These are phyloP conservation scores for Heliconius congener DNA, from an alignment of 1,140 invertebrate genomes.

Conservation along the genomic window DNA sequence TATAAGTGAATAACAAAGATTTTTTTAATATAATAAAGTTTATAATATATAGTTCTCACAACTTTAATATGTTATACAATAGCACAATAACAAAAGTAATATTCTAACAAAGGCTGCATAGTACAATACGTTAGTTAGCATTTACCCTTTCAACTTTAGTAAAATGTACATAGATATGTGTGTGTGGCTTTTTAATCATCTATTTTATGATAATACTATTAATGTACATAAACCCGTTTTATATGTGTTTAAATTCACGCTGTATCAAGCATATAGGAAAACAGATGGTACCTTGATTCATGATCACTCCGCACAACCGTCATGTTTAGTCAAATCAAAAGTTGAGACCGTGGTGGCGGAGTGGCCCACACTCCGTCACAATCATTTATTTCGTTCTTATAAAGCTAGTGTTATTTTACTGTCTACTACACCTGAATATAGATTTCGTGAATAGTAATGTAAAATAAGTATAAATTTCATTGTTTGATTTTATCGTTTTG, in stretches of 20 bases:
- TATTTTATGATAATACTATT: not conserved
- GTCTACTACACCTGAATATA: too few relatives aligned
- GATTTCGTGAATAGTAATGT: too few relatives aligned
- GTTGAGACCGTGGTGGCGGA: too few relatives aligned
- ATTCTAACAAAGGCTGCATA: not conserved
- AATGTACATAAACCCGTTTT: not conserved
- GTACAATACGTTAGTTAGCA: not conserved
- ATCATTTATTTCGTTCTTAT: not conserved
- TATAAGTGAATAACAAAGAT: not conserved
- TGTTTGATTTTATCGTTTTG: too few relatives aligned
- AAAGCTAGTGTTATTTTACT: not conserved
- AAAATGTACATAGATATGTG: not conserved
- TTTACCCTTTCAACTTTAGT: not conserved
- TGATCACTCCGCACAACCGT: too few relatives aligned
- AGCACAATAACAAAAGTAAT: not conserved
- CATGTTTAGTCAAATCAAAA: too few relatives aligned
- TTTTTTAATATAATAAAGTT: not conserved
- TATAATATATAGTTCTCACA: not conserved
- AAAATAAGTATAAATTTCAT: too few relatives aligned
- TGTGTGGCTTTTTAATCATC: not conserved
- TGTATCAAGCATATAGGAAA: too few relatives aligned
- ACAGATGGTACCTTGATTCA: too few relatives aligned
- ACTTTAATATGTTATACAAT: not conserved
- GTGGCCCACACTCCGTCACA: too few relatives aligned
- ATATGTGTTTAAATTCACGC: too few relatives aligned